These are phyloP conservation scores for Leucophenga varia DNA, from an alignment of 1,140 invertebrate species.

Conservation along the genomic window DNA sequence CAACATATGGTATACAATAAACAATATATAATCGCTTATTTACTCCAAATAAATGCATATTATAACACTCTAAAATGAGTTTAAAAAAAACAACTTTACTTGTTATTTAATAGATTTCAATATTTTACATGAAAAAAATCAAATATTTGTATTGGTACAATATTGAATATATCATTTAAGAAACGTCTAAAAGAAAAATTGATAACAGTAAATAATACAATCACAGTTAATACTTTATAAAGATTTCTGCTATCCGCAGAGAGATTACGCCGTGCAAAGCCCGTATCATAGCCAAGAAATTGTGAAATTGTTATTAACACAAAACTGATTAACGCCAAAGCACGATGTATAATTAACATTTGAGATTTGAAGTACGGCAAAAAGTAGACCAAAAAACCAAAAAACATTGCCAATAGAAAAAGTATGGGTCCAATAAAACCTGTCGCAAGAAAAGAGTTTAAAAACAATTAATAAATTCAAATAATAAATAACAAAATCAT, in stretches of 20 bases:
- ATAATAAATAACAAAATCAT: too few relatives aligned
- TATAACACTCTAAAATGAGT: too few relatives aligned
- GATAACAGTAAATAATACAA: constrained; percentile 42
- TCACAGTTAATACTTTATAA: constrained; percentile 40
- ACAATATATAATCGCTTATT: too few relatives aligned
- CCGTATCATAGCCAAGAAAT: constrained; percentile 46
- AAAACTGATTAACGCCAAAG: constrained; percentile 34
- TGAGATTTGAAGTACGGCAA: constrained; percentile 16
- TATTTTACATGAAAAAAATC: too few relatives aligned
- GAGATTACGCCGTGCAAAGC: constrained; percentile 43
- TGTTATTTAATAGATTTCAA: too few relatives aligned
- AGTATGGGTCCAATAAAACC: constrained; percentile 34
- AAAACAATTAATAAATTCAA: too few relatives aligned
- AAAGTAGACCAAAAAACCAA: constrained; percentile 16
- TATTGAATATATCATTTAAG: too few relatives aligned
- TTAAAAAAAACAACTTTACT: too few relatives aligned
- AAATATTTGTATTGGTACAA: too few relatives aligned
- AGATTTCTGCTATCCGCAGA: constrained; percentile 29
- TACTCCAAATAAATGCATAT: too few relatives aligned
- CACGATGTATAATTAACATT: constrained; percentile 30
- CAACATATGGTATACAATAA: too few relatives aligned
- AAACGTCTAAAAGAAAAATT: constrained; percentile 19
- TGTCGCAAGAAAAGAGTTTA: constrained; percentile 5
- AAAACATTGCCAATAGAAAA: constrained; percentile 26
- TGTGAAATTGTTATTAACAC: constrained; percentile 40